These are phyloP conservation scores for Nannospalax galili DNA, from an alignment of 2,113 vertebrate species.

Conservation along the genomic window DNA sequence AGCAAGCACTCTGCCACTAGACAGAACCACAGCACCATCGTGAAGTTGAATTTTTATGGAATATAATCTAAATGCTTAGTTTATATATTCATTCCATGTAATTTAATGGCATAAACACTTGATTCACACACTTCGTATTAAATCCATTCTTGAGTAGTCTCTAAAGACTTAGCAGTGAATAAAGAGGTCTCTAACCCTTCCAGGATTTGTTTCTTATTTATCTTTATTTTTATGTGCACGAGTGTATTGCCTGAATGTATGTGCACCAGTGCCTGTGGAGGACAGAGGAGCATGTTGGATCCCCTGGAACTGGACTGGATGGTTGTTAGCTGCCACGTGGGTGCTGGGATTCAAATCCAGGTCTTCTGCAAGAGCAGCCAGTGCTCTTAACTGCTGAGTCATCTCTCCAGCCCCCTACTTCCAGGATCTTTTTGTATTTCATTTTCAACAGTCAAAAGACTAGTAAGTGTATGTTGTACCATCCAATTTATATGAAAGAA, in stretches of 20 bases:
- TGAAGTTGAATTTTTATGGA: background rate
- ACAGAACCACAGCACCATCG: background rate
- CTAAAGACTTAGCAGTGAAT: background rate
- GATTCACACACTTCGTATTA: background rate
- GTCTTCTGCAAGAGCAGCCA: too few relatives aligned
- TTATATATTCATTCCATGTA: background rate
- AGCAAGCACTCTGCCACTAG: background rate
- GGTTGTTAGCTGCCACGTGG: too few relatives aligned
- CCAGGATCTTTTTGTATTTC: too few relatives aligned
- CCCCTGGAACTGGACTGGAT: background rate
- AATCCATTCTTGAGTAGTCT: background rate
- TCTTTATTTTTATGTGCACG: background rate
- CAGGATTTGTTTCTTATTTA: background rate
- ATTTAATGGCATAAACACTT: conserved; percentile 15
- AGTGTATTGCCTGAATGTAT: background rate
- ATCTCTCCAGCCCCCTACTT: too few relatives aligned
- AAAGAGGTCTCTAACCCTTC: background rate
- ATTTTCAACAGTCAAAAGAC: background rate
- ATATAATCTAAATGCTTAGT: background rate
- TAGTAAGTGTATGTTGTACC: background rate
- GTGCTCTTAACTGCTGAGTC: too few relatives aligned
- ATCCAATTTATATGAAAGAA: background rate
- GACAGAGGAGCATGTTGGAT: background rate
- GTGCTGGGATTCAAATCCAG: too few relatives aligned
- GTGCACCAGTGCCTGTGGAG: background rate